Base-by-base conservation (phyloP, 2,113 vertebrate species). In the Brachionichthys hirsutus region DNA sequence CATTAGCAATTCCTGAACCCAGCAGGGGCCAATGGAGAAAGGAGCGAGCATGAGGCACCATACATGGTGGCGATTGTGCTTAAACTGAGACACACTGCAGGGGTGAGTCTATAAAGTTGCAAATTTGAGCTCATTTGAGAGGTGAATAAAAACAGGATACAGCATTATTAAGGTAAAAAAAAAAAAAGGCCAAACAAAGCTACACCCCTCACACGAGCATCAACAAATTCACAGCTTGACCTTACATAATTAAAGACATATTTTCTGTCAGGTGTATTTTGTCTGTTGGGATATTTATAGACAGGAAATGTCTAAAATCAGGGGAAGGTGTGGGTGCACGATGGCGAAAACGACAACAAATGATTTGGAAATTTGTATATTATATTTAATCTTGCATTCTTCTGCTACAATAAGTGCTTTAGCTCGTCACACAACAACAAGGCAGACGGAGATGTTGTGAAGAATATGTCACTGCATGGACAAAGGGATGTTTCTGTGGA, bases 1-100 rank as follows among this genome's bases (percentile, higher is more conserved):
- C 65, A 67, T 79, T 63, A 82, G 68, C 42, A 67, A 73, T 77
- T 52, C 56, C 68, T 78, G 73, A 77, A 75, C 63, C 36, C 51
- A 72, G 41, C 51, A 57, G 62, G 47, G 60, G 58, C 45, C 35
- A 22, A 17, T 62, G 35, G 52, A 63, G 67, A 62, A 34, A 22
- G 36, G 67, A 56, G 14, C 54, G 70, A 59, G 24, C 40, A 53
- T 51, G 59, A 24, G 48, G 13, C 72, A 20, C 13, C 20, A 15
- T 54, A 51, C 43, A 54, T 17, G 45, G 52, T 36, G 57, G 18
- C 35, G 43, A 70, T 13, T 61, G 34, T 50, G 36, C 65, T 16
- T 16, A 20, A 14, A 51, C 16, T 56, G 30, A 63, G 46, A 71
- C 35, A 46, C 36, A 60, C 64, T 53, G 16, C 52, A 42, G 22